A percentile compares a stretch with the other conserved stretches of the same genome.
phyloP scores from a whole-genome alignment of 2,888 invertebrate genomes.

The Coleophora deauratella region DNA sequence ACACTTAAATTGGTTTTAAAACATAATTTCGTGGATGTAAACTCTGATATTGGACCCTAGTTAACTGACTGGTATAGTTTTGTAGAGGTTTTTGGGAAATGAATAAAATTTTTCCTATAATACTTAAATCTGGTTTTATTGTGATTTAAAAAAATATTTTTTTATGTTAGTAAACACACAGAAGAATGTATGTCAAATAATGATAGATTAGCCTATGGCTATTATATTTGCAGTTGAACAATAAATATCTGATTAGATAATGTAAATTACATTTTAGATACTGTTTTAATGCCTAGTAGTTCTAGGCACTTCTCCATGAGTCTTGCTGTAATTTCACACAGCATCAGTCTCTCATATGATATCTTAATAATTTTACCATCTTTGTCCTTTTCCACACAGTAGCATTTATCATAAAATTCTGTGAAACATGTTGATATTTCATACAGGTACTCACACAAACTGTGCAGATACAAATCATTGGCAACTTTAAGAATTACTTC shows the following conservation, averaged over 20 bases:
- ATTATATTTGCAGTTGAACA: not conserved
- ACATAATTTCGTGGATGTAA: slow-evolving; percentile 43
- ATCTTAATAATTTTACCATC: slow-evolving; percentile 87
- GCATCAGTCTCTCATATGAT: slow-evolving; percentile 88
- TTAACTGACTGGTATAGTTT: slow-evolving; percentile 51
- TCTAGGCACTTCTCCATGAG: slow-evolving; percentile 91
- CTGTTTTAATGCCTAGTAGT: slow-evolving; percentile 93
- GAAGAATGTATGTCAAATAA: slow-evolving; percentile 13
- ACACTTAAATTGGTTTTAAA: slow-evolving; percentile 5
- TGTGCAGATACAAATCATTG: slow-evolving; percentile 87
- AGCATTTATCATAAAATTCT: slow-evolving; percentile 98
- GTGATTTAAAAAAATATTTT: slow-evolving; percentile 11
- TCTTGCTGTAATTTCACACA: slow-evolving; percentile 94
- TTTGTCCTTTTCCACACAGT: slow-evolving; percentile 95
- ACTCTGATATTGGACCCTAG: slow-evolving; percentile 46
- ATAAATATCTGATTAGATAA: slow-evolving; percentile 4
- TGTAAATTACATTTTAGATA: slow-evolving; percentile 87
- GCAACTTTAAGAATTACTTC: slow-evolving; percentile 89
- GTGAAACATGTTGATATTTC: slow-evolving; percentile 94
- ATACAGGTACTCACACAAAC: slow-evolving; percentile 95
- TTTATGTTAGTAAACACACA: not conserved
- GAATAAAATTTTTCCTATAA: slow-evolving; percentile 51
- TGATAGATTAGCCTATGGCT: slow-evolving; percentile 12
- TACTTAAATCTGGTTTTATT: slow-evolving; percentile 25
- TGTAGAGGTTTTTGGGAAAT: slow-evolving; percentile 69